A percentile compares a stretch with the other conserved stretches of the same genome.
phyloP scores from a whole-genome alignment of 2,797 vertebrate species.

The Crenuchus spilurus region DNA sequence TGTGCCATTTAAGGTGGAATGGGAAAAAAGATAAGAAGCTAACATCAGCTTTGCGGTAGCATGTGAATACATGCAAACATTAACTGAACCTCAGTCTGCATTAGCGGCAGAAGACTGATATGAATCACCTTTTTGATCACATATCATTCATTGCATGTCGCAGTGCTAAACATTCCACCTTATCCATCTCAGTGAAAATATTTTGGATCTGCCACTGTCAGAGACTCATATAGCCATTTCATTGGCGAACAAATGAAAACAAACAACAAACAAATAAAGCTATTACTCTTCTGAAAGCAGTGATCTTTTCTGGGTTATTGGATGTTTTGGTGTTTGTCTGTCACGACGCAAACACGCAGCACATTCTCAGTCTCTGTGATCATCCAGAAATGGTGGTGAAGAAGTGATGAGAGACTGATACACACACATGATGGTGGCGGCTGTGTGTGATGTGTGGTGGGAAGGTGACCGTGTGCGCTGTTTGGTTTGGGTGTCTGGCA shows the following conservation, averaged over 20 bases:
- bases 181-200: too few species aligned
- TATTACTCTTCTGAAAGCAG: not conserved
- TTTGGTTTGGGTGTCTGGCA: constrained; percentile 34
- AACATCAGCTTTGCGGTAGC: too few species aligned
- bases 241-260: not conserved
- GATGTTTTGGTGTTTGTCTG: not conserved
- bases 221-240: too few species aligned
- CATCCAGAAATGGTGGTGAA: not conserved
- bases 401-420: not conserved
- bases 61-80: too few species aligned
- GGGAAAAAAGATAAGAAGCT: too few species aligned
- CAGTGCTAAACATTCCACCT: too few species aligned
- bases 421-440: not conserved
- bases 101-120: too few species aligned
- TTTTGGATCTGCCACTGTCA: too few species aligned
- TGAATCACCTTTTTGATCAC: too few species aligned
- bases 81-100: too few species aligned
- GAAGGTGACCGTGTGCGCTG: constrained; percentile 28
- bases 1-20: too few species aligned
- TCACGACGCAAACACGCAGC: not conserved
- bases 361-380: not conserved
- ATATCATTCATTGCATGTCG: too few species aligned
- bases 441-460: constrained; percentile 24
- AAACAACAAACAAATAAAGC: not conserved
- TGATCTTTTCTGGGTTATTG: not conserved